Percentiles rank a stretch among this genome's conserved stretches.
phyloP scores from a whole-genome alignment of 1,140 invertebrate genomes.

The Doryteuthis pealeii region DNA sequence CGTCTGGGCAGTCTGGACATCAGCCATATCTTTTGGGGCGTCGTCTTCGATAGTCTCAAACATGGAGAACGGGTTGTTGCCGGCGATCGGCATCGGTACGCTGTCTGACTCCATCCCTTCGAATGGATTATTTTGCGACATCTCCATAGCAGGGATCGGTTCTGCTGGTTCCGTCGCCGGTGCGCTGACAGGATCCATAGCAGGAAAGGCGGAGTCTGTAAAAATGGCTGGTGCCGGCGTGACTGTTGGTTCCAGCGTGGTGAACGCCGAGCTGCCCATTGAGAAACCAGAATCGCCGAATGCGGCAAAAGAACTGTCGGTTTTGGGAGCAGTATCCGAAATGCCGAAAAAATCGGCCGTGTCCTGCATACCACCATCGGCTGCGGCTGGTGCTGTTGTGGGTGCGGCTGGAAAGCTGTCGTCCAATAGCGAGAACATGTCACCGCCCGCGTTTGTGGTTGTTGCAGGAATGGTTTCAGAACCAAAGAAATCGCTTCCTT shows the following conservation, averaged over 20 bases:
- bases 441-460: not conserved
- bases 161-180: not conserved
- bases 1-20: not conserved
- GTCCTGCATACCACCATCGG: not conserved
- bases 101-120: not conserved
- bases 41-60: constrained; percentile 1
- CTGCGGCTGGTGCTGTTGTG: not conserved
- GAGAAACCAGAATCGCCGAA: constrained; percentile 28
- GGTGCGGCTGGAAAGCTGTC: not conserved
- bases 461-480: not conserved
- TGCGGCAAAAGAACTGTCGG: constrained; percentile 39
- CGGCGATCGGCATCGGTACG: not conserved
- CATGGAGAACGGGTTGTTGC: not conserved
- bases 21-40: not conserved
- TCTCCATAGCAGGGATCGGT: not conserved
- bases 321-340: constrained; percentile 20
- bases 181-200: constrained; percentile 14
- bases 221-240: not conserved
- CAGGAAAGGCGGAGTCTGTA: constrained; percentile 16
- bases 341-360: constrained; percentile 13
- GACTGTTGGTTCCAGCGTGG: not conserved
- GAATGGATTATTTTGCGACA: not conserved
- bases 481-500: too few species aligned
- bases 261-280: not conserved
- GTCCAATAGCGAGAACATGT: not conserved